Evolutionary conservation across 30 jellyfish, hydroid and myxozoan genomes (phyloP), one percentile per base, ranked within the genome.

Genomic region (Turritopsis dohrnii): DNA sequence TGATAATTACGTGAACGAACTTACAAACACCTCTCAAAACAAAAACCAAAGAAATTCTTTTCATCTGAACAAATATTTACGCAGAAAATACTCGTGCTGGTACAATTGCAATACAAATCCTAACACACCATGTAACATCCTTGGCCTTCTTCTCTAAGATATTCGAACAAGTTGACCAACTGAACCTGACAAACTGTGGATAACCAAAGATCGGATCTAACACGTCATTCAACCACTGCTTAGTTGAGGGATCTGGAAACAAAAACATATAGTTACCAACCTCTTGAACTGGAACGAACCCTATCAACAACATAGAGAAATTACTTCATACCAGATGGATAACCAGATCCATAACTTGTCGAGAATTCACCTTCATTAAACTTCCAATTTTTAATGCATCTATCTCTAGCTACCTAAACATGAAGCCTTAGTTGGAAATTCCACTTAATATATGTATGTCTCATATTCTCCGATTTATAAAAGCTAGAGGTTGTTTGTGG

Each of bases 121-220:
- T 3, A 52, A n/a, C 90, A 54, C 65, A 94, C 99, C 99, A 94
- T 30, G 87, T 83, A 20, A 94, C 97, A 7, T 20, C 27, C 17
- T 21, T 75, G 24, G 97, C 96, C 18, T 87, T 66, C 28, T 87
- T 88, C n/a, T 86, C 96, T 29, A 94, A 85, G 9, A 94, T 52
- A 26, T 83, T 85, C 72, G 94, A 71, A 9, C 92, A 85, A 27
- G 99, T 94, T 54, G 99, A 94, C 99, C 99, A 94, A 66, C 97
- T 86, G 72, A 94, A 94, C 84, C 99, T 79, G 26, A 89, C 99
- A 81, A 94, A 81, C 16, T 89, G 97, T 0, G 99, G 97, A 71
- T 60, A 89, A 28, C 99, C 99, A 76, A 94, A 94, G 27, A 89
- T 90, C 24, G 96, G 96, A 76, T 94, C 99, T 21, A 89, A 52